Percentiles rank a stretch among this genome's conserved stretches.
Conservation (phyloP, 2,113 vertebrate genomes). For the Vidua chalybeata region DNA sequence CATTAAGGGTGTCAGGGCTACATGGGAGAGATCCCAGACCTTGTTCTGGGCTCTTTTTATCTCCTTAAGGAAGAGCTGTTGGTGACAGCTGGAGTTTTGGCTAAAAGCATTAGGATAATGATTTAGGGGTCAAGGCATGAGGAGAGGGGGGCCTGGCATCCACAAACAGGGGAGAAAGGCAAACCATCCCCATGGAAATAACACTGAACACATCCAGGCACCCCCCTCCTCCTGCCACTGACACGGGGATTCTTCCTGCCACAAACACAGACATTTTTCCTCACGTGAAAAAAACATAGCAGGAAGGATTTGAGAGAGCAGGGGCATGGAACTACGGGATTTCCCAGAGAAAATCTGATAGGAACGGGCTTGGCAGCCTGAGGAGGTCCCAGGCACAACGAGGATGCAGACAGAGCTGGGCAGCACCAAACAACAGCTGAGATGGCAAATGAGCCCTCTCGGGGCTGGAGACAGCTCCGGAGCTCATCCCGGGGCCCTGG, state of each 20-base stretch:
- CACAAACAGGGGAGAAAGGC: background rate
- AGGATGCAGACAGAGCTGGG: background rate
- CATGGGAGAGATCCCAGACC: background rate
- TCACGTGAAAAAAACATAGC: rapidly evolving
- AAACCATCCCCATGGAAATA: background rate
- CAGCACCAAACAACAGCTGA: background rate
- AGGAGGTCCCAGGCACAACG: background rate
- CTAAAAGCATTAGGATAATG: constrained; percentile 35
- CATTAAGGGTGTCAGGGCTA: background rate
- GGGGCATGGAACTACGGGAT: rapidly evolving
- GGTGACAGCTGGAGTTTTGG: constrained; percentile 49
- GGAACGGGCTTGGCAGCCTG: rapidly evolving
- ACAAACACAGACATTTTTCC: background rate
- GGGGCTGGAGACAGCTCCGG: background rate
- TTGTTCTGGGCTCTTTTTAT: background rate
- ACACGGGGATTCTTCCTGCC: background rate
- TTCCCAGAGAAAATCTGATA: background rate
- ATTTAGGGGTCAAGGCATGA: background rate
- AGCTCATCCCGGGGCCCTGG: background rate
- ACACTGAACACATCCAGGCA: background rate
- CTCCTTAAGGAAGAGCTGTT: constrained; percentile 23
- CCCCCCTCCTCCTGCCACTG: background rate
- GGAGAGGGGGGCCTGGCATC: background rate
- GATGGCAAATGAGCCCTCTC: background rate
- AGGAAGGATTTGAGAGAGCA: background rate